Evolutionary conservation across 2,888 invertebrate genomes (phyloP), one percentile per base, ranked within the genome.

Genomic region (Macaria liturata): DNA sequence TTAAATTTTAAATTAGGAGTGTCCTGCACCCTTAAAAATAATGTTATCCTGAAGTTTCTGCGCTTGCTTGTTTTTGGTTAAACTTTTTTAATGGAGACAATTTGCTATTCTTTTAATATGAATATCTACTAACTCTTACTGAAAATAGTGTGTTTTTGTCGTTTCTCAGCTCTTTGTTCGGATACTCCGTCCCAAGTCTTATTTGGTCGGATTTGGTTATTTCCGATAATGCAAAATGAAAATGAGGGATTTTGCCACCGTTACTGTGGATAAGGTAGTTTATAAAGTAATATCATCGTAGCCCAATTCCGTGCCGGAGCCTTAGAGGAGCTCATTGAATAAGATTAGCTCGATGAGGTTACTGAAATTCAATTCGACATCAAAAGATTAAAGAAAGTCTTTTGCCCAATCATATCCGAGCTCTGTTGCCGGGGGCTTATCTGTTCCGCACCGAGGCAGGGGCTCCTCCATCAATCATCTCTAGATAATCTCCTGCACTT

Each of bases 401-500:
- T 20, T 52, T 45, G 34, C 37, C 45, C 37, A 55, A 56, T 56
- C 52, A 56, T 60, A 42, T 30, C 20, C 42, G 46, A 55, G 52
- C 32, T 32, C 34, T 37, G 51, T 34, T 45, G 49, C 50, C 52
- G n/a, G 31, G 55, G 46, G 59, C 54, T 62, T 61, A 58, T 57
- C 54, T 59, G 62, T 56, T 64, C 60, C 59, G 61, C 57, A 56
- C 42, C 52, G 64, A 63, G 60, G 65, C 51, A 37, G 57, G 60
- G 57, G 76, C 70, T 68, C 69, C 65, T 88, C 92, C 93, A 93
- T 93, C 93, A 93, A 93, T 93, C 93, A 93, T 92, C 86, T 84
- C 79, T 81, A 93, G 94, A 94, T 94, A 93, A 94, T 94, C 94
- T 93, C 91, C 88, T 93, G 92, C 92, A 91, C 93, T 92, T 92